These are phyloP conservation scores for Antennarius maculatus DNA, from an alignment of 2,797 vertebrate species.

Conservation along the genomic window DNA sequence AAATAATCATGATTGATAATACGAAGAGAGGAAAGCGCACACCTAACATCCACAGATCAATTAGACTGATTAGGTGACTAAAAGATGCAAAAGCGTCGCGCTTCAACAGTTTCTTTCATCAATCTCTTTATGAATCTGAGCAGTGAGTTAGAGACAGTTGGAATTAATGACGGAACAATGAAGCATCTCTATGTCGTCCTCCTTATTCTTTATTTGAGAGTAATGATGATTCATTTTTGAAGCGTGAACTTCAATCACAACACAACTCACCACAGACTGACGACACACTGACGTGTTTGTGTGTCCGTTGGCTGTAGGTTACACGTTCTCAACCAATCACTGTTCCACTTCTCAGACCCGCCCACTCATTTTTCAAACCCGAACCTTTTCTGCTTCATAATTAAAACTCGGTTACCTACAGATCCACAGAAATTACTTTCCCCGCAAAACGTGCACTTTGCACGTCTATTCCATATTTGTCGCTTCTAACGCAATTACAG, in stretches of 20 bases:
- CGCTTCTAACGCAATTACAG: constrained; percentile 62
- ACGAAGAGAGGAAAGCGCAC: not conserved
- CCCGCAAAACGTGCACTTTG: constrained; percentile 54
- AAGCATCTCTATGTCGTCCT: constrained; percentile 5
- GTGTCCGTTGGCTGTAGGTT: too few relatives aligned
- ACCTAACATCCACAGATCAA: constrained; percentile 10
- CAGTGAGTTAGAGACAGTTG: constrained; percentile 14
- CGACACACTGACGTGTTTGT: too few relatives aligned
- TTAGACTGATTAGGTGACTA: constrained; percentile 22
- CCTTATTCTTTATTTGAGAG: not conserved
- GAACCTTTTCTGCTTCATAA: constrained; percentile 51
- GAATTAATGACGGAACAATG: constrained; percentile 14
- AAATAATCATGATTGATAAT: not conserved
- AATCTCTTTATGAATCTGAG: not conserved
- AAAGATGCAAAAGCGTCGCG: constrained; percentile 26
- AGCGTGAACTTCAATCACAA: constrained; percentile 20
- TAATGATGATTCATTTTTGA: too few relatives aligned
- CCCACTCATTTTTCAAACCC: constrained; percentile 29
- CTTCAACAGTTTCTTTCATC: constrained; percentile 17
- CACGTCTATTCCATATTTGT: constrained; percentile 67
- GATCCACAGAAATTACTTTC: constrained; percentile 53
- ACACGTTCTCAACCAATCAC: constrained; percentile 9
- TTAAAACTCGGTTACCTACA: constrained; percentile 70
- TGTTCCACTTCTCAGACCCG: not conserved
- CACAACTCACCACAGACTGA: too few relatives aligned